Conservation (phyloP, 1,140 invertebrate species). For the Brachionus rubens region DNA sequence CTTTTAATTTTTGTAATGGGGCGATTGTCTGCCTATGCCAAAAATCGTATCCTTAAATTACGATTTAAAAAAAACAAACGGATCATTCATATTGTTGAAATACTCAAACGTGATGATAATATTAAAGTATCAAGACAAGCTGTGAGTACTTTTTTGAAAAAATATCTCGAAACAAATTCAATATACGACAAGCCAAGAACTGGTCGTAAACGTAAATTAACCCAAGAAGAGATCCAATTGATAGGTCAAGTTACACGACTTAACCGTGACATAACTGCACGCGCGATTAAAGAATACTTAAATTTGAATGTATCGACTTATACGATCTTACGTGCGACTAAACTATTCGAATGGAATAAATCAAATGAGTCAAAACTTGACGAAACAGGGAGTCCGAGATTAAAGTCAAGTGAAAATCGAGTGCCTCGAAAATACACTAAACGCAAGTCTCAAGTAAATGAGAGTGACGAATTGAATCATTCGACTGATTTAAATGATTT, state of each 20-base stretch:
- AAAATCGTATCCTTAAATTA: slow-evolving; percentile 34
- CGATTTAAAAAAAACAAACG: slow-evolving; percentile 45
- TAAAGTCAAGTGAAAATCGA: not conserved
- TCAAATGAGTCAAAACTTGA: slow-evolving; percentile 32
- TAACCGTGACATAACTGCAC: slow-evolving; percentile 38
- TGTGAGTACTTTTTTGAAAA: slow-evolving; percentile 41
- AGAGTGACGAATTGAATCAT: not conserved
- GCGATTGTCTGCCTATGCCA: slow-evolving; percentile 45
- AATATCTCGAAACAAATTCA: slow-evolving; percentile 39
- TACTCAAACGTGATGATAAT: slow-evolving; percentile 40
- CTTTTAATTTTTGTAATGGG: not conserved
- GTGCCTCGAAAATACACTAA: slow-evolving; percentile 18
- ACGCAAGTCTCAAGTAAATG: not conserved
- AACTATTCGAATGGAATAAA: slow-evolving; percentile 46
- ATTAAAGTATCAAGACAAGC: slow-evolving; percentile 39
- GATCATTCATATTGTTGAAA: slow-evolving; percentile 46
- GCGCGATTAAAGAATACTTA: slow-evolving; percentile 42
- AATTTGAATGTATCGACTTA: slow-evolving; percentile 41
- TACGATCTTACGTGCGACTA: slow-evolving; percentile 30
- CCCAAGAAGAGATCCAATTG: slow-evolving; percentile 33
- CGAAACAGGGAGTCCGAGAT: not conserved
- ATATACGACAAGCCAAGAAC: slow-evolving; percentile 43
- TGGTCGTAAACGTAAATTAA: slow-evolving; percentile 36
- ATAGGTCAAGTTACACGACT: slow-evolving; percentile 37
- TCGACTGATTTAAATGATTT: not conserved